These are phyloP conservation scores for Zygogramma bicolorata DNA, from an alignment of 2,888 invertebrate species.

Conservation along the genomic window DNA sequence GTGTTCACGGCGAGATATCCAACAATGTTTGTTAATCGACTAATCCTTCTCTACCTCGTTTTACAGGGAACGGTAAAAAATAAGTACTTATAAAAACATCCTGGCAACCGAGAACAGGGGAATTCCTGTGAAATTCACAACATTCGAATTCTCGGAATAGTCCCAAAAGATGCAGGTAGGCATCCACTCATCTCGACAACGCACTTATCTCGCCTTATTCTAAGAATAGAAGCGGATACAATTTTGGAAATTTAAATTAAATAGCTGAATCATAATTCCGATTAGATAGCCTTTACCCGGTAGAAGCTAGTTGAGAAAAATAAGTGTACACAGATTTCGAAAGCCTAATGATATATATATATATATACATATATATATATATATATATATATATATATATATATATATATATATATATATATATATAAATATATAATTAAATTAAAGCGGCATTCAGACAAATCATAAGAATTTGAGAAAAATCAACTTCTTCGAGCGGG, in stretches of 20 bases:
- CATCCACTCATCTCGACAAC: not conserved
- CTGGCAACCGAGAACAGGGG: not conserved
- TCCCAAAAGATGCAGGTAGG: not conserved
- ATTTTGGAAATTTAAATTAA: too few species aligned
- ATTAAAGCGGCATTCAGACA: too few species aligned
- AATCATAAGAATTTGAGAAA: too few species aligned
- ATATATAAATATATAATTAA: too few species aligned
- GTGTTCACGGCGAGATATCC: not conserved
- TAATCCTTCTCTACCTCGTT: not conserved
- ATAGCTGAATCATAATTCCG: not conserved
- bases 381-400: too few species aligned
- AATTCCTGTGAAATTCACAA: not conserved
- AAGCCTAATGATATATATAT: too few species aligned
- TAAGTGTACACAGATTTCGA: too few species aligned
- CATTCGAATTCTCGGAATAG: not conserved
- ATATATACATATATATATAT: too few species aligned
- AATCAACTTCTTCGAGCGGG: too few species aligned
- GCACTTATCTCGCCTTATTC: not conserved
- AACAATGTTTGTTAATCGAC: not conserved
- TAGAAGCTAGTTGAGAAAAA: too few species aligned
- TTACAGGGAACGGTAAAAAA: not conserved
- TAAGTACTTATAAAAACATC: not conserved
- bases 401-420: too few species aligned
- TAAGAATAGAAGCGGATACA: not conserved
- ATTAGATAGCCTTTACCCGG: not conserved